phyloP scores from a whole-genome alignment of 2,888 invertebrate species.

The Muschampia plurimacula region DNA sequence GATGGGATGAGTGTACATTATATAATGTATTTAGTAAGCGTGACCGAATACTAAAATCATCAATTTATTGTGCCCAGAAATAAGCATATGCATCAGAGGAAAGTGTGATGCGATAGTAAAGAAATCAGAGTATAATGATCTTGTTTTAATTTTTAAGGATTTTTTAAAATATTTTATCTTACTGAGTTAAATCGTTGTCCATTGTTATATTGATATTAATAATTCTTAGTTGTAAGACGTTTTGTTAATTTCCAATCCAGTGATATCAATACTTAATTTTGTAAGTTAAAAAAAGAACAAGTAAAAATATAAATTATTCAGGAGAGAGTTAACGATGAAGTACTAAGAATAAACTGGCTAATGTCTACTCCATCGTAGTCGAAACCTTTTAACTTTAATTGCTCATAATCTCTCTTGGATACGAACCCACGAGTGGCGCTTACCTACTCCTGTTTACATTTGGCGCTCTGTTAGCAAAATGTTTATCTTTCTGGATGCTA shows the following conservation, averaged over 20 bases:
- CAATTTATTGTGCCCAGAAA: conserved; percentile 34
- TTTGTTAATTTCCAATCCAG: background rate
- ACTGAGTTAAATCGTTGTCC: background rate
- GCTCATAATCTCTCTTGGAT: conserved; percentile 43
- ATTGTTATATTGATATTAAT: background rate
- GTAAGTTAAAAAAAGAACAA: background rate
- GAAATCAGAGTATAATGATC: background rate
- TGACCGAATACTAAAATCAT: conserved; percentile 34
- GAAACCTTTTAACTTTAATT: conserved; percentile 46
- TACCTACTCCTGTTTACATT: conserved; percentile 62
- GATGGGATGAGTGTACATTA: conserved; percentile 36
- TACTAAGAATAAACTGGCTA: conserved; percentile 5
- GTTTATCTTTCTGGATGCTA: conserved; percentile 73
- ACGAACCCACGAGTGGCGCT: conserved; percentile 54
- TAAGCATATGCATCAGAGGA: conserved; percentile 25
- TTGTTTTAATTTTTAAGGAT: background rate
- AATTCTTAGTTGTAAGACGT: background rate
- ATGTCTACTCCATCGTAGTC: conserved; percentile 4
- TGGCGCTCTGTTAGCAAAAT: conserved; percentile 58
- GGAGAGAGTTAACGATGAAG: background rate
- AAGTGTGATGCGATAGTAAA: conserved; percentile 3
- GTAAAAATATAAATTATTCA: background rate
- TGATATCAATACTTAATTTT: background rate
- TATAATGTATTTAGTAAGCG: conserved; percentile 35
- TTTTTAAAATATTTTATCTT: background rate